Percentiles rank a stretch among this genome's conserved stretches.
These are phyloP conservation scores for Creontiades dilutus DNA, from an alignment of 2,888 invertebrate genomes.

Conservation along the genomic window DNA sequence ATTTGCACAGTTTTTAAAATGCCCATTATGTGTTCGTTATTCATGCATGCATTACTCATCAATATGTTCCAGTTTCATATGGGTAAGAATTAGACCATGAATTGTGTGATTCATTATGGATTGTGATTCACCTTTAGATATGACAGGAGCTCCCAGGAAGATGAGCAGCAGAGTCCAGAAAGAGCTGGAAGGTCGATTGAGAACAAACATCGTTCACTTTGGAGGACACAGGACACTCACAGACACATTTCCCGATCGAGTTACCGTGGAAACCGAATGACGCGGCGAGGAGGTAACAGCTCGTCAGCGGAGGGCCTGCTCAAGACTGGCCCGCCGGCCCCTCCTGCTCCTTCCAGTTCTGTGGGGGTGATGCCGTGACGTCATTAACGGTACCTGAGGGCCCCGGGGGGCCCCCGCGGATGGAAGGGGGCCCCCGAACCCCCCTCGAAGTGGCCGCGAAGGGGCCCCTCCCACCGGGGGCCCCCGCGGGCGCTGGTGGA, in stretches of 20 bases:
- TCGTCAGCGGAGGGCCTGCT: constrained; percentile 48
- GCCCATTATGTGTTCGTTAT: too few relatives aligned
- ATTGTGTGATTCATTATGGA: too few relatives aligned
- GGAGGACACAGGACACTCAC: constrained; percentile 51
- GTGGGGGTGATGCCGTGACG: not conserved
- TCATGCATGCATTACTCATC: too few relatives aligned
- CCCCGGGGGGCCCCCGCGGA: not conserved
- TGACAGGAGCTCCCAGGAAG: constrained; percentile 27
- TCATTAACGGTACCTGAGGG: constrained; percentile 46
- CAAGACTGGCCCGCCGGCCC: constrained; percentile 60
- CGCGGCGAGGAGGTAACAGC: too few relatives aligned
- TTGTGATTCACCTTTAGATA: constrained; percentile 37
- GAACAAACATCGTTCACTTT: constrained; percentile 63
- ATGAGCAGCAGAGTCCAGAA: constrained; percentile 58
- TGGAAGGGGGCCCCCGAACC: too few relatives aligned
- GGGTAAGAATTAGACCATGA: too few relatives aligned
- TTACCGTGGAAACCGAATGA: not conserved
- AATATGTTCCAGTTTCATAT: too few relatives aligned
- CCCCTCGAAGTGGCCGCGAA: too few relatives aligned
- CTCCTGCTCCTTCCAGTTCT: not conserved
- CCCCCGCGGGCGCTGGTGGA: not conserved
- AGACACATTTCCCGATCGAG: constrained; percentile 52
- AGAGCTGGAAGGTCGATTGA: not conserved
- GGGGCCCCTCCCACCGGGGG: too few relatives aligned
- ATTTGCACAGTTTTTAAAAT: too few relatives aligned